Base-by-base conservation (phyloP, 2,113 vertebrate genomes). In the Ammodytes marinus region DNA sequence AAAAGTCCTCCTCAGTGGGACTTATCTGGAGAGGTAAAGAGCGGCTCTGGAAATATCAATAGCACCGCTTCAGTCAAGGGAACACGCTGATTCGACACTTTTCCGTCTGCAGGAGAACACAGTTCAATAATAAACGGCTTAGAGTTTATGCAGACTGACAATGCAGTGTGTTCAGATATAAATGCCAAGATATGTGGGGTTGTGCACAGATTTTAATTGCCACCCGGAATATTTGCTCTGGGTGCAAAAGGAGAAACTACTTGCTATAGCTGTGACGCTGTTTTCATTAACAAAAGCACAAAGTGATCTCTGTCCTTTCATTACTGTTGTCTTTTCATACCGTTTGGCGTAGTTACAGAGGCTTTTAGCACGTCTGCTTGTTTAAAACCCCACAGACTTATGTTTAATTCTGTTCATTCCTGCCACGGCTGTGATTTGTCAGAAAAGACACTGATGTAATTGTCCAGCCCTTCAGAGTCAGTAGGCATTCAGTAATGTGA, bases 1-100 rank as follows among this genome's bases (percentile, higher is more conserved):
- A 42, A 85, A 90, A 74, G 81, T 80, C 72, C 63, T 82, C 46
- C 69, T 82, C 86, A 61, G 27, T 65, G 46, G 80, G 88, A 89
- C 85, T 84, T 64, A 77, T 82, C 80, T 80, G 81, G 37, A 54
- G 60, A 75, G 70, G 66, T 66, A 87, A 75, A 81, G 71, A 83
- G 61, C 69, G 78, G 88, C 75, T 76, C 71, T 87, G 78, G 80
- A 90, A 90, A 91, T 91, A 92, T 90, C 89, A 88, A 93, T 90
- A 90, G 71, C 77, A 80, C 67, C 6, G 53, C 82, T 89, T 86
- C 85, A 87, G 72, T 92, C 69, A 86, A 59, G 80, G 60, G 61
- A 89, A 84, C 75, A 84, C 72, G 88, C 92, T 84, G 86, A 91
- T 80, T 85, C 83, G 47, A 84, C 71, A 74, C 47, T 86, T 86